Conservation (phyloP, 2,797 vertebrate species). For the Anabacerthia variegaticeps region DNA sequence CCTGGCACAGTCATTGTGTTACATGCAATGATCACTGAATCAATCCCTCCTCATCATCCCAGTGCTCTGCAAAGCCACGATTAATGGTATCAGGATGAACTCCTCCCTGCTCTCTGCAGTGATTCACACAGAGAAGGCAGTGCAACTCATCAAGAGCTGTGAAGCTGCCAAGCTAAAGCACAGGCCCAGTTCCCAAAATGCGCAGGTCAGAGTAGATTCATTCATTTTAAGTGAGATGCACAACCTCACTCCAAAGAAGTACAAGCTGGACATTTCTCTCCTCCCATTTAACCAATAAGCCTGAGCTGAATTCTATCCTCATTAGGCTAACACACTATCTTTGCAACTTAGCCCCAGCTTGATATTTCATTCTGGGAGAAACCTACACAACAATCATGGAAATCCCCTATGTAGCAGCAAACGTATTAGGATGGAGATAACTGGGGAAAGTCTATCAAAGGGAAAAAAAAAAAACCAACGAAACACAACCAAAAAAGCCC, state of each 20-base stretch:
- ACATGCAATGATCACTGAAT: no score
- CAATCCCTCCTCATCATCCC: neutral
- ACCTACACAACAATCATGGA: neutral
- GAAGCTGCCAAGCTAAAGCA: neutral
- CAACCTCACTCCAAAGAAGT: neutral
- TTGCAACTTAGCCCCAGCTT: neutral
- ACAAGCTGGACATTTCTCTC: neutral
- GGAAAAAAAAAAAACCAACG: neutral
- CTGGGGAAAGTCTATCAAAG: neutral
- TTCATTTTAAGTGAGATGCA: neutral
- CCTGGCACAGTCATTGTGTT: accelerated
- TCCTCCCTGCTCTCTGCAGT: neutral
- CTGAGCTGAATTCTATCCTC: neutral
- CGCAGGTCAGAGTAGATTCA: neutral
- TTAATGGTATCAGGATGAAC: no score
- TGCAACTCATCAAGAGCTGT: accelerated
- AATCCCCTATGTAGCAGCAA: neutral
- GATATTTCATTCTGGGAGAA: neutral
- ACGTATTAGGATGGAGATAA: neutral
- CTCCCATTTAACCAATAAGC: neutral
- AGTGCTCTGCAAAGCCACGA: neutral
- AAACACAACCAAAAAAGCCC: neutral
- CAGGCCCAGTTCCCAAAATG: neutral
- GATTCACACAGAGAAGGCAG: neutral
- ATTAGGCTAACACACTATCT: neutral